These are phyloP conservation scores for Paracanthobrama guichenoti DNA, from an alignment of 2,113 vertebrate genomes.

Conservation along the genomic window DNA sequence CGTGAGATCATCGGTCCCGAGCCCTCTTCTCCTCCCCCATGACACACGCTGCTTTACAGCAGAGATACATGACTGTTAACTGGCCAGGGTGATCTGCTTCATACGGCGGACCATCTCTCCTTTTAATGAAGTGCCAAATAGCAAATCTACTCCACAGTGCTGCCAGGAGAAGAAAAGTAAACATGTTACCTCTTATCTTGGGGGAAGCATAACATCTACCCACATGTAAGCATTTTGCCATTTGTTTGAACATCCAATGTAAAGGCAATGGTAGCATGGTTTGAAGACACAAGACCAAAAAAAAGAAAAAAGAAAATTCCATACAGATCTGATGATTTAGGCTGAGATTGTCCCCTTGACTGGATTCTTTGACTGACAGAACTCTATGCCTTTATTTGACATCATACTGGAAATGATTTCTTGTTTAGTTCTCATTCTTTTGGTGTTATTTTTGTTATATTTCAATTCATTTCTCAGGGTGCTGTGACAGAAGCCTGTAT, in stretches of 20 bases:
- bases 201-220: constrained; percentile 71
- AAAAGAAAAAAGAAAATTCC: constrained; percentile 61
- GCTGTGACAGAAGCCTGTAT: constrained; percentile 77
- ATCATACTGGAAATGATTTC: constrained; percentile 78
- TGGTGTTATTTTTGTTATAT: constrained; percentile 65
- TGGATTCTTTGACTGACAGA: constrained; percentile 68
- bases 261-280: constrained; percentile 59
- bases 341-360: constrained; percentile 57
- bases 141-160: constrained; percentile 73
- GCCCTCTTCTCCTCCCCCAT: constrained; percentile 61
- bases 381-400: constrained; percentile 81
- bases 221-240: constrained; percentile 67
- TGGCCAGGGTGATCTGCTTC: constrained; percentile 70
- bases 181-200: constrained; percentile 77
- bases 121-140: constrained; percentile 84
- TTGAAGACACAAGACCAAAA: constrained; percentile 68
- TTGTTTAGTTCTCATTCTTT: constrained; percentile 65
- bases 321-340: constrained; percentile 64
- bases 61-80: constrained; percentile 81
- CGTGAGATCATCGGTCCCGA: constrained; percentile 41
- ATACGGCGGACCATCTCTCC: constrained; percentile 69
- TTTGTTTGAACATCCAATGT: constrained; percentile 61
- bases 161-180: constrained; percentile 73
- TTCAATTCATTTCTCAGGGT: constrained; percentile 79
- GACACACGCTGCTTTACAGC: constrained; percentile 67